Percentiles rank a stretch among this genome's conserved stretches.
Evolutionary conservation across 2,797 vertebrate species (phyloP).

Genomic region (Notamacropus eugenii): DNA sequence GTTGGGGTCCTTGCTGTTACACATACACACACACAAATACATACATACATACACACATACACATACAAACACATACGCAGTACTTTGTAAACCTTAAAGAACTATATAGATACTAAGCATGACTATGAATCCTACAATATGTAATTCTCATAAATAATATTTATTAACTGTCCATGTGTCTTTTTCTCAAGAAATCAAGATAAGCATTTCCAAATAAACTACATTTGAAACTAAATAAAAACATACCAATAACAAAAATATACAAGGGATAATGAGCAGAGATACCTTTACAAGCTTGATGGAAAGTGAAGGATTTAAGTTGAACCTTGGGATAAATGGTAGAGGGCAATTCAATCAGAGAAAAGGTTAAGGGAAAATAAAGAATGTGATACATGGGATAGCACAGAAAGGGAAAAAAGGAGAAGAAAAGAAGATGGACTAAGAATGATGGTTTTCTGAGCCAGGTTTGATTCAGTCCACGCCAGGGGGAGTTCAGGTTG

Average conservation of each 20-base stretch:
- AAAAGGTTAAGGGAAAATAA: background rate
- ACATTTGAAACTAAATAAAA: background rate
- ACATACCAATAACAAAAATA: background rate
- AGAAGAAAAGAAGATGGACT: background rate
- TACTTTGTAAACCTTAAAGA: constrained; percentile 36
- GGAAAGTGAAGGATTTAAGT: background rate
- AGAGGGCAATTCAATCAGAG: constrained; percentile 1
- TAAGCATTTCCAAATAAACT: background rate
- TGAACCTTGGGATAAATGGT: background rate
- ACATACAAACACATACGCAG: background rate
- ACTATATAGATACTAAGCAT: constrained; percentile 15
- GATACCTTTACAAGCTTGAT: background rate
- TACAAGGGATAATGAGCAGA: constrained; percentile 22
- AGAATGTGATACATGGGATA: background rate
- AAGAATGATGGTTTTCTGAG: too few species aligned
- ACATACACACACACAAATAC: too few species aligned
- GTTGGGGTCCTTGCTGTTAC: too few species aligned
- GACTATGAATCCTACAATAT: background rate
- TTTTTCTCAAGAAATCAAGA: constrained; percentile 28
- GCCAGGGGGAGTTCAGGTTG: too few species aligned
- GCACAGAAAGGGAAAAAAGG: background rate
- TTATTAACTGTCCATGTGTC: background rate
- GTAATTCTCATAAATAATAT: background rate
- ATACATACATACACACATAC: too few species aligned
- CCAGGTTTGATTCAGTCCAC: too few species aligned